Conservation (phyloP, 1,140 invertebrate genomes). For the Danaus plexippus region DNA sequence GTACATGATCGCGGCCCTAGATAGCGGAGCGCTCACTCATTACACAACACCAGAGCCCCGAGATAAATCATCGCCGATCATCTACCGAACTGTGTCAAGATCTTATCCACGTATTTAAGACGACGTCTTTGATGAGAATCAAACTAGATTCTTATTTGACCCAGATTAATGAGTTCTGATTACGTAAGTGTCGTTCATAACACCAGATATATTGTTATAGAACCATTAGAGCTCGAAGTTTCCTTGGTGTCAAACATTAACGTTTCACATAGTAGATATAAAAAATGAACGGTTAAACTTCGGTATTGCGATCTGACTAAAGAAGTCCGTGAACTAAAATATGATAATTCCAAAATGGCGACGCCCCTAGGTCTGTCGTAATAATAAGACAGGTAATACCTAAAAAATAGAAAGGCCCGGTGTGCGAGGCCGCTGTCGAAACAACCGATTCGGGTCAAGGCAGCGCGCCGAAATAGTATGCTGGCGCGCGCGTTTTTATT, state of each 20-base stretch:
- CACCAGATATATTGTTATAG: too few relatives aligned
- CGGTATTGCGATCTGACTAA: background rate
- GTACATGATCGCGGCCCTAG: conserved; percentile 46
- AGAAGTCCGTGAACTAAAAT: conserved; percentile 42
- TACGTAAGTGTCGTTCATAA: background rate
- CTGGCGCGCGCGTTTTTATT: conserved; percentile 67
- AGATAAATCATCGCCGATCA: conserved; percentile 64
- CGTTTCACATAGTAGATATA: too few relatives aligned
- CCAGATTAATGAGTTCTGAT: conserved; percentile 6
- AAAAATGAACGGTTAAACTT: too few relatives aligned
- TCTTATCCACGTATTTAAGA: conserved; percentile 38
- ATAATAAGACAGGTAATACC: conserved; percentile 70
- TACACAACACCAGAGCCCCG: conserved; percentile 43
- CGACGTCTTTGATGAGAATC: conserved; percentile 25
- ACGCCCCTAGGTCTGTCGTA: conserved; percentile 57
- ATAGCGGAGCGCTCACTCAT: conserved; percentile 44
- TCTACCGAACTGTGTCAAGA: conserved; percentile 63
- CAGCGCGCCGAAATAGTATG: conserved; percentile 68
- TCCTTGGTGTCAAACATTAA: too few relatives aligned
- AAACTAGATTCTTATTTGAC: conserved; percentile 29
- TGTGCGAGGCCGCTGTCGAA: conserved; percentile 69
- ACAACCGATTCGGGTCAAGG: conserved; percentile 68
- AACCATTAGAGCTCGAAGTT: too few relatives aligned
- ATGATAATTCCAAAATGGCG: conserved; percentile 49
- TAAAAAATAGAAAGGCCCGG: conserved; percentile 72